phyloP scores from a whole-genome alignment of 2,797 vertebrate species.

The Phrynocephalus guinanensis region DNA sequence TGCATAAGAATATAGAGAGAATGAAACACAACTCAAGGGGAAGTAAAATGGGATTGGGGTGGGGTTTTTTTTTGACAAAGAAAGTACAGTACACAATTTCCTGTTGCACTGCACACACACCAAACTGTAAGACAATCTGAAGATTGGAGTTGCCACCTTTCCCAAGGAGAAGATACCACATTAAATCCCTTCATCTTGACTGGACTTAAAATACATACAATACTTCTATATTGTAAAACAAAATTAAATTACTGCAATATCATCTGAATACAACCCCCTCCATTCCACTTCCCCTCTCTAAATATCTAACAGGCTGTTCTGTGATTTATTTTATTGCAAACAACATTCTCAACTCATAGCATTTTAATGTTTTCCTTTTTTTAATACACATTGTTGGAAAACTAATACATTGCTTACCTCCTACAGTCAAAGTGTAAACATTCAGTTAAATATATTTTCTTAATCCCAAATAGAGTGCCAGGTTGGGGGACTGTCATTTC shows the following conservation, averaged over 20 bases:
- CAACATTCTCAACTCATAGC: conserved; percentile 47
- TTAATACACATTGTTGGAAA: conserved; percentile 35
- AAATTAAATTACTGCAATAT: conserved; percentile 47
- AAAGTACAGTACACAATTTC: conserved; percentile 29
- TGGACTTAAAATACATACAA: conserved; percentile 48
- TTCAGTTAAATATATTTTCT: conserved; percentile 46
- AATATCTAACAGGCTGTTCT: conserved; percentile 63
- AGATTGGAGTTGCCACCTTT: conserved; percentile 63
- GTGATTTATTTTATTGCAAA: conserved; percentile 59
- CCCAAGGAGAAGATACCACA: conserved; percentile 56
- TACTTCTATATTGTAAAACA: conserved; percentile 23
- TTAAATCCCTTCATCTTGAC: conserved; percentile 58
- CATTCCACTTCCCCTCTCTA: neutral
- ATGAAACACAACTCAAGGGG: conserved; percentile 55
- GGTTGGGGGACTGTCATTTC: conserved; percentile 43
- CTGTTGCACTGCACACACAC: conserved; percentile 52
- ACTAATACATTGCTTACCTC: conserved; percentile 42
- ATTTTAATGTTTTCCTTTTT: conserved; percentile 49
- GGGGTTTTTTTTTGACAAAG: conserved; percentile 65
- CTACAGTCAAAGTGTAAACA: conserved; percentile 59
- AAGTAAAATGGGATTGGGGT: conserved; percentile 53
- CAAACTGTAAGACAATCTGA: conserved; percentile 67
- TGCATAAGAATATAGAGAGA: conserved; percentile 64
- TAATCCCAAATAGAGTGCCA: conserved; percentile 47
- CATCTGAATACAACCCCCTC: conserved; percentile 34